Conservation (phyloP, 2,113 vertebrate species). For the Circaetus cinerascens region DNA sequence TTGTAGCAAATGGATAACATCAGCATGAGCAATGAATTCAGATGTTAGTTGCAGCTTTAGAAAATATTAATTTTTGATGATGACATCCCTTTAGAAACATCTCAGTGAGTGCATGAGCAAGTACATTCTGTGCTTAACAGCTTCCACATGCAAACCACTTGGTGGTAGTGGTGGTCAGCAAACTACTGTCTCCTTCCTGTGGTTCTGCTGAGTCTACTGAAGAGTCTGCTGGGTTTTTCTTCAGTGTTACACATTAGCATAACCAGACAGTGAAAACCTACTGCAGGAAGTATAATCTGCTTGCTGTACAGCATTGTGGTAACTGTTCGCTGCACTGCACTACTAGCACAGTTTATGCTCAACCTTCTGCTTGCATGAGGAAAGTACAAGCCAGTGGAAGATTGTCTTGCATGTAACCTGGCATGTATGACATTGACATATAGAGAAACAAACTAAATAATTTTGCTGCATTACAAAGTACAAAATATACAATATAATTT, state of each 20-base stretch:
- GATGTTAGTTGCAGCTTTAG: neutral
- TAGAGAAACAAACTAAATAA: neutral
- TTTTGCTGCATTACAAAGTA: neutral
- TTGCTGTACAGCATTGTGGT: neutral
- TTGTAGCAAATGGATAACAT: neutral
- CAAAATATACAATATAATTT: neutral
- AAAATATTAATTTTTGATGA: neutral
- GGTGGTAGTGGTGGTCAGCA: conserved; percentile 30
- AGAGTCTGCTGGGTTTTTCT: neutral
- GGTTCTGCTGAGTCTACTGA: neutral
- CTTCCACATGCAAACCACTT: neutral
- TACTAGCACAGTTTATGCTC: neutral
- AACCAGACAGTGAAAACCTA: neutral
- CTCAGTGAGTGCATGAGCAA: neutral
- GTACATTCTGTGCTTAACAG: neutral
- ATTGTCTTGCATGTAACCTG: neutral
- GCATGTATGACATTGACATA: neutral
- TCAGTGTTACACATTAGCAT: rapidly evolving
- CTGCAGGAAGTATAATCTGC: neutral
- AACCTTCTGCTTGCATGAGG: neutral
- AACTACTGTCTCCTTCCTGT: neutral
- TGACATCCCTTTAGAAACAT: neutral
- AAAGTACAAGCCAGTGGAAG: neutral
- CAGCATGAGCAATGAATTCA: neutral
- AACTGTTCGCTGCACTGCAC: neutral